These are phyloP conservation scores for Sarcophilus harrisii DNA, from an alignment of 2,797 vertebrate genomes.

Conservation along the genomic window DNA sequence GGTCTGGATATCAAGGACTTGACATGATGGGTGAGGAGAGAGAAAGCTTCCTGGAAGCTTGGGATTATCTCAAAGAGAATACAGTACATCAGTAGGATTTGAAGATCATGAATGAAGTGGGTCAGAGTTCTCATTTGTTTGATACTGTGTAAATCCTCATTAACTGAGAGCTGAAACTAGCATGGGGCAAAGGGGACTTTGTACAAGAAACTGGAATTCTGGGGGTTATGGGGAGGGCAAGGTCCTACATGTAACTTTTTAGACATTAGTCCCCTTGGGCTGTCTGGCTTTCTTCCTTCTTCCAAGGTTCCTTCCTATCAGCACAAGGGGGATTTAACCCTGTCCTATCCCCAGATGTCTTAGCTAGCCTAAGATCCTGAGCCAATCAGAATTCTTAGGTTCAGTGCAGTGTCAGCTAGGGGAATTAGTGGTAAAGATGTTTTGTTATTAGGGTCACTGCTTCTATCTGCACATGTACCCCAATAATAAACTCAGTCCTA, in stretches of 20 bases:
- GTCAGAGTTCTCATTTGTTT: neutral
- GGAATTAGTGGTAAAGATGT: neutral
- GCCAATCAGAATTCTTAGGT: neutral
- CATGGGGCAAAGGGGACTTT: neutral
- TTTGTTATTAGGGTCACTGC: neutral
- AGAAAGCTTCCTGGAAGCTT: neutral
- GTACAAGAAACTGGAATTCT: neutral
- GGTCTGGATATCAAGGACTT: neutral
- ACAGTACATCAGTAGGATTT: neutral
- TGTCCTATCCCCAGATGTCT: neutral
- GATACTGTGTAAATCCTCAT: neutral
- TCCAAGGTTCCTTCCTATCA: neutral
- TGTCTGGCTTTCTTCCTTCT: neutral
- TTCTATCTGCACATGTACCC: neutral
- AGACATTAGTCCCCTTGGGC: neutral
- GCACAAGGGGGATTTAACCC: neutral
- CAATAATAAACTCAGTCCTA: neutral
- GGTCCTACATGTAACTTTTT: neutral
- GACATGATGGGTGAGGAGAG: neutral
- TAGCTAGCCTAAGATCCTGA: neutral
- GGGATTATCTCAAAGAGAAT: neutral
- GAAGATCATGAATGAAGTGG: neutral
- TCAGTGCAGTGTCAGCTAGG: neutral
- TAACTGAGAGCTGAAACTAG: neutral
- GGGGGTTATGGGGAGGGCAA: fast-evolving